Base-by-base conservation (phyloP, 2,888 invertebrate genomes). In the Trissoscelio sp. region DNA sequence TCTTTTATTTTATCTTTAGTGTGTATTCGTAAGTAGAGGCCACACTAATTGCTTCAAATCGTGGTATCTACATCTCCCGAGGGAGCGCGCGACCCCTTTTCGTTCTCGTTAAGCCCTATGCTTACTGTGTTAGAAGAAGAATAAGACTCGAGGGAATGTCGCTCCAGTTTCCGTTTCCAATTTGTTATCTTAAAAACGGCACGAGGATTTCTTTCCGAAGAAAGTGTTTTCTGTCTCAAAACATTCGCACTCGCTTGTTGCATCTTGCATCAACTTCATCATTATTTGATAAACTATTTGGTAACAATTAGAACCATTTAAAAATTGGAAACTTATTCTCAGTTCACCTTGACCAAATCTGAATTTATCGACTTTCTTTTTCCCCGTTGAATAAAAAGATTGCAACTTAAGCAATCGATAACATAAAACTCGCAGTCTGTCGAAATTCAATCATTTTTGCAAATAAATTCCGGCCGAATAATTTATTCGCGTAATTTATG, bases 31-130 rank as follows among this genome's bases (percentile, higher is more conserved):
- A 69, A 80, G 44, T 69, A 80, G 64, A 62, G 64, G 34, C 64
- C 58, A 46, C 74, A 75, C 80, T 80, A 80, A 80, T 75, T 74
- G 79, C 73, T 69, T 79, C 73, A 73, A 79, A 79, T 79, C 79
- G 67, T 67, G 42, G 62, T 73, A 79, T 69, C 67, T 79, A 73
- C 73, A 73, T 79, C 73, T 79, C 79, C 67, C 55, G 62, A 67
- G 79, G 79, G 79, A 79, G 39, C 4, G 48, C 55, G 34, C 73
- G 73, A 67, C 79, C 79, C 67, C 72, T 79, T 79, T 69, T 73
- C 62, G 18, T 67, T 73, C 60, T 73, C 67, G 73, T 79, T 67
- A 79, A 73, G 67, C 73, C 67, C 73, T 53, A 46, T 53, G 69
- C 62, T 79, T 79, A 73, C 79, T 58, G 73, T 62, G 73, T 79